Evolutionary conservation across 2,888 invertebrate genomes (phyloP), one percentile per base, ranked within the genome.

Genomic region (Agelastica alni): DNA sequence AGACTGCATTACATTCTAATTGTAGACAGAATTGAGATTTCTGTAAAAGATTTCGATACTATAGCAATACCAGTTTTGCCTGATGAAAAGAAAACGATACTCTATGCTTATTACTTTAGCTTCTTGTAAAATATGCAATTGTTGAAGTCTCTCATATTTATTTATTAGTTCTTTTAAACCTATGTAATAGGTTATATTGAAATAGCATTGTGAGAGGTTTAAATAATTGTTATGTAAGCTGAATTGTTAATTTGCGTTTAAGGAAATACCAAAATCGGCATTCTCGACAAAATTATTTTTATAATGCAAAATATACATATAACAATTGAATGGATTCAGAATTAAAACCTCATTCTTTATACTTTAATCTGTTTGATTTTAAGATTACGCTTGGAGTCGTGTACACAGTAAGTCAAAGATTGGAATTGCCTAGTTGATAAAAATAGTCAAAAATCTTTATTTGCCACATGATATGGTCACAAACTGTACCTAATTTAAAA

Each of bases 1-100:
- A 22, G 17, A 20, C 18, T 17, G 7, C 18, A 12, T 39, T 18
- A 39, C 37, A 39, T 39, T 20, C 20, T 39, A 20, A 5, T n/a
- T 39, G 6, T 39, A 10, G 10, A 36, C 7, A 20, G 18, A 18
- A 20, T 9, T 17, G 9, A 4, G 32, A 18, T 42, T 49, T 49
- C 20, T 49, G 26, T 39, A 17, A 39, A 46, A 39, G 17, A 28
- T 47, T 36, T 47, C 14, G 32, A 67, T 69, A 66, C 68, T 65
- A 73, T 70, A 74, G 74, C 74, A 74, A 74, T 74, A 74, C 72
- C 72, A 71, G 70, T 72, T 72, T 70, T 73, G 74, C 74, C 74
- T 74, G 71, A 72, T 49, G 68, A 63, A 68, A 66, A 6, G 59
- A 66, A 64, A 69, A 67, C 67, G 71, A 72, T 72, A 74, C 71